phyloP scores from a whole-genome alignment of 2,797 vertebrate genomes.

The Manis crassicaudata region DNA sequence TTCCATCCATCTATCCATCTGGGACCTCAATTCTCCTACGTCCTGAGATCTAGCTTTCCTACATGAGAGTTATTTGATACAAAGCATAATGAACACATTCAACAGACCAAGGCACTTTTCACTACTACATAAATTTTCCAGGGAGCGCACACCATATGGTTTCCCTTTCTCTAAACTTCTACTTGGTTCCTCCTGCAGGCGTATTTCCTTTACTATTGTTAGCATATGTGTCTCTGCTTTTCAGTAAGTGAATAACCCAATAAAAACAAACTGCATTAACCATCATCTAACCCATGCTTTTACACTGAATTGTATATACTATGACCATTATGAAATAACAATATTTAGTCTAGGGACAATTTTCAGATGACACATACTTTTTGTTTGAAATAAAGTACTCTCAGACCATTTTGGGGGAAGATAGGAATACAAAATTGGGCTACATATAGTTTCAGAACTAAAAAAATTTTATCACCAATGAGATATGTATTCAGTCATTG shows the following conservation, averaged over 20 bases:
- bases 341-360: neutral
- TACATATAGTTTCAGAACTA: neutral
- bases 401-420: neutral
- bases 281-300: neutral
- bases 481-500: neutral
- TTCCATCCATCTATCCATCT: neutral
- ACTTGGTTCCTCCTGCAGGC: neutral
- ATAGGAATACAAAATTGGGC: neutral
- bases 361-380: neutral
- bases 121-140: neutral
- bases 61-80: neutral
- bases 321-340: neutral
- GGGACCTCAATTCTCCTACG: neutral
- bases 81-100: neutral
- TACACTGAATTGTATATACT: neutral
- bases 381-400: neutral
- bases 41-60: neutral
- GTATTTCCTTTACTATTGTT: neutral
- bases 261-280: neutral
- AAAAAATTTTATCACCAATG: constrained; percentile 5
- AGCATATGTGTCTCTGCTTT: neutral
- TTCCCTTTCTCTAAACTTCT: neutral
- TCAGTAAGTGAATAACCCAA: neutral
- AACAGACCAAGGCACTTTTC: neutral
- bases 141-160: neutral